Percentiles rank a stretch among this genome's conserved stretches.
These are phyloP conservation scores for Microvelia longipes DNA, from an alignment of 1,140 invertebrate genomes.

Conservation along the genomic window DNA sequence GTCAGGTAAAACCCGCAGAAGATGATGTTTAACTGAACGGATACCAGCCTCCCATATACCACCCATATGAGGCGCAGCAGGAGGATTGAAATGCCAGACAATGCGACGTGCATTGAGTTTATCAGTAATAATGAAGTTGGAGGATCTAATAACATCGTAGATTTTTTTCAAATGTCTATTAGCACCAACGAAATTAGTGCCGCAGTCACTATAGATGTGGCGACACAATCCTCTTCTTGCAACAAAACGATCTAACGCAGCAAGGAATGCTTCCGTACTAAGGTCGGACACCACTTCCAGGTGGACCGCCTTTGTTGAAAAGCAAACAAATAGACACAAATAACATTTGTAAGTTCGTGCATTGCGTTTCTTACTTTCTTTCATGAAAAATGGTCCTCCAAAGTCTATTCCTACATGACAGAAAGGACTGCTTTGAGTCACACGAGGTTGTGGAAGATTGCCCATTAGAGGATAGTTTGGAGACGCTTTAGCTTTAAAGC, in stretches of 20 bases:
- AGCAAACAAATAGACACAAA: conserved; percentile 22
- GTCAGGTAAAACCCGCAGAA: conserved; percentile 18
- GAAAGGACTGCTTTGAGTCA: conserved; percentile 20
- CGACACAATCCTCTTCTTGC: conserved; percentile 23
- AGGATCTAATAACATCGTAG: conserved; percentile 5
- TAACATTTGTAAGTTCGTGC: conserved; percentile 18
- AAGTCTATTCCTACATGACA: conserved; percentile 27
- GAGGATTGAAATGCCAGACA: conserved; percentile 7
- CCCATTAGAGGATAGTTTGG: background rate
- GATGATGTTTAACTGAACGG: conserved; percentile 21
- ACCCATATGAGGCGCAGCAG: conserved; percentile 25
- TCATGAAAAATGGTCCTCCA: conserved; percentile 25
- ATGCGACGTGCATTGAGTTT: background rate
- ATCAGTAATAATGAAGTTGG: too few species aligned
- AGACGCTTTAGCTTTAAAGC: background rate
- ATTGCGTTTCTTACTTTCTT: conserved; percentile 12
- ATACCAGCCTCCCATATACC: conserved; percentile 27
- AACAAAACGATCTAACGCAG: conserved; percentile 27
- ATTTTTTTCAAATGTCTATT: conserved; percentile 21
- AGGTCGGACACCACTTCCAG: conserved; percentile 25
- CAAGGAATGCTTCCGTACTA: conserved; percentile 21
- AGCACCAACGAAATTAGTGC: conserved; percentile 29
- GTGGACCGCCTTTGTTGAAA: conserved; percentile 23
- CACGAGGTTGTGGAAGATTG: conserved; percentile 2
- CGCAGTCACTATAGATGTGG: conserved; percentile 26